A percentile compares a stretch with the other conserved stretches of the same genome.
Conservation (phyloP, 2,888 invertebrate species). For the Terebella lapidaria region DNA sequence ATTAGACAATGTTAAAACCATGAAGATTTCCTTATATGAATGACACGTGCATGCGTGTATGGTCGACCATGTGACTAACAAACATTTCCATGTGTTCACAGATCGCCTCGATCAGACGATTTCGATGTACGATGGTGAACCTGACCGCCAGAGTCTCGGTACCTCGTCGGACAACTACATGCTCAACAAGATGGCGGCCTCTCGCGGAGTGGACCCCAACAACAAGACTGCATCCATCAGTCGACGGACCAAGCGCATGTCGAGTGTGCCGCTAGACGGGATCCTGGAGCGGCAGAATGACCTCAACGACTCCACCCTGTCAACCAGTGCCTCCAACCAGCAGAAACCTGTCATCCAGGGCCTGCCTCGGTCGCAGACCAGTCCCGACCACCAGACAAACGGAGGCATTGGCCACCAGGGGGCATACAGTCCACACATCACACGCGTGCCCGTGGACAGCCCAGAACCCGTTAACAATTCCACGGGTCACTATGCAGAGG, state of each 20-base stretch:
- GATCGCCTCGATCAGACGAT: background rate
- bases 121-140: background rate
- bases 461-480: background rate
- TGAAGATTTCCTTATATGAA: no score
- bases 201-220: conserved; percentile 26
- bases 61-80: no score
- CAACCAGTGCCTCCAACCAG: conserved; percentile 5
- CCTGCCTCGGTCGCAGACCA: background rate
- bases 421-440: background rate
- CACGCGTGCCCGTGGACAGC: conserved; percentile 2
- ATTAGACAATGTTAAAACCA: no score
- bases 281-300: conserved; percentile 13
- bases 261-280: conserved; percentile 16
- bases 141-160: conserved; percentile 1
- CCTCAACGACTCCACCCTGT: background rate
- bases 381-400: background rate
- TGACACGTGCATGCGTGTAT: no score
- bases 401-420: conserved; percentile 1
- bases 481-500: background rate
- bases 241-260: conserved; percentile 57
- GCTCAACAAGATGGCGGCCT: conserved; percentile 7
- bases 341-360: background rate
- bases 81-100: no score
- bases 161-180: conserved; percentile 2
- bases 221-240: conserved; percentile 83